Conservation (phyloP, 2,888 invertebrate species). For the Autographa gamma region DNA sequence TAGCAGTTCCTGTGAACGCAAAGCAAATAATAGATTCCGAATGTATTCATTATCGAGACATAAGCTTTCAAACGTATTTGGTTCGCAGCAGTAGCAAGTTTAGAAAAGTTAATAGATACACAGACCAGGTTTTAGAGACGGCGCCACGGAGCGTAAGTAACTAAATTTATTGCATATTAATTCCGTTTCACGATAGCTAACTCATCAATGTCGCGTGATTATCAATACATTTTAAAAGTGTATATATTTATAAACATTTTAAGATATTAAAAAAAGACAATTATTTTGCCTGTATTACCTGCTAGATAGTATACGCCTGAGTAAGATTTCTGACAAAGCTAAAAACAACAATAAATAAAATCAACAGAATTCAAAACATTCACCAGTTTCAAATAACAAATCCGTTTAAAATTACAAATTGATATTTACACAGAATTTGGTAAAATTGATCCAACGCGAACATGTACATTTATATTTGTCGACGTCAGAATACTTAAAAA, state of each 20-base stretch:
- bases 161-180: constrained; percentile 45
- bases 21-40: constrained; percentile 36
- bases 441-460: background rate
- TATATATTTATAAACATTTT: constrained; percentile 11
- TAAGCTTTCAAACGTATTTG: constrained; percentile 42
- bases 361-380: background rate
- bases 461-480: constrained; percentile 11
- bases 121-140: constrained; percentile 39
- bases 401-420: background rate
- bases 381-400: constrained; percentile 5
- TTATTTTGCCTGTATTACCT: background rate
- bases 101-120: constrained; percentile 44
- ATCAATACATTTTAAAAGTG: constrained; percentile 40
- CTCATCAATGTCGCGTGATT: constrained; percentile 47
- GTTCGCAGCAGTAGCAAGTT: constrained; percentile 43
- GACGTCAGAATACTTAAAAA: constrained; percentile 13
- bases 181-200: constrained; percentile 46
- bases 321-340: background rate
- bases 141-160: constrained; percentile 61
- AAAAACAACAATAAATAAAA: background rate
- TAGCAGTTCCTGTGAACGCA: constrained; percentile 22
- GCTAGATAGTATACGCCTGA: background rate
- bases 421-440: constrained; percentile 6
- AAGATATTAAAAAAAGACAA: background rate
- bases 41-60: constrained; percentile 39